These are phyloP conservation scores for Nymphalis urticae DNA, from an alignment of 2,888 invertebrate genomes.

Conservation along the genomic window DNA sequence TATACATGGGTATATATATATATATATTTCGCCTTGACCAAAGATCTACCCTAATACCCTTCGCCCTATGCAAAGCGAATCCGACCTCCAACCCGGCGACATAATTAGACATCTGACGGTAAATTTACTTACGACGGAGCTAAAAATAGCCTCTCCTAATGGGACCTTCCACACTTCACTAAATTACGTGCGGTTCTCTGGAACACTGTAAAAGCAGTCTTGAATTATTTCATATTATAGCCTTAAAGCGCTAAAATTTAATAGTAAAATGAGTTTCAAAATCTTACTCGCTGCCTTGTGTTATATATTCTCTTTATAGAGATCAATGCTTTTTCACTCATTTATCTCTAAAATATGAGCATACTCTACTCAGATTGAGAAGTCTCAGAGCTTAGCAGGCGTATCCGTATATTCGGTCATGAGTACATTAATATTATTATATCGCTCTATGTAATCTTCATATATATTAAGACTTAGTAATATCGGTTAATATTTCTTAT, in stretches of 20 bases:
- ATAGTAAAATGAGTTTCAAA: background rate
- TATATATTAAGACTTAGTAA: too few species aligned
- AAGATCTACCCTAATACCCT: slow-evolving; percentile 10
- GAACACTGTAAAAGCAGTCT: slow-evolving; percentile 11
- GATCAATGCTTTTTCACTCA: too few species aligned
- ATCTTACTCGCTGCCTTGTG: too few species aligned
- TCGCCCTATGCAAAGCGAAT: slow-evolving; percentile 10
- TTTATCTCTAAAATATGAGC: too few species aligned
- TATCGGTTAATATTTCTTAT: background rate
- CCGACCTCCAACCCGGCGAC: slow-evolving; percentile 16
- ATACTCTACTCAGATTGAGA: too few species aligned
- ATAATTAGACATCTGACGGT: slow-evolving; percentile 36
- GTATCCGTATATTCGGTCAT: too few species aligned
- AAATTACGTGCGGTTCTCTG: slow-evolving; percentile 21
- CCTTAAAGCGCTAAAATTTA: background rate
- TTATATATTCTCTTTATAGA: too few species aligned
- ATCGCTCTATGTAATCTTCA: too few species aligned
- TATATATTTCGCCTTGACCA: background rate
- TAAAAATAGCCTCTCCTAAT: slow-evolving; percentile 35
- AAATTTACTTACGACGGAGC: slow-evolving; percentile 31
- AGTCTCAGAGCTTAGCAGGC: too few species aligned
- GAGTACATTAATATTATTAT: too few species aligned
- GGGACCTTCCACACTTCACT: slow-evolving; percentile 26
- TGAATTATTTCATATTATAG: slow-evolving; percentile 16
- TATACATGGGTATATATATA: background rate